Evolutionary conservation across 2,888 invertebrate genomes (phyloP), one percentile per base, ranked within the genome.

Genomic region (Seira musarum): DNA sequence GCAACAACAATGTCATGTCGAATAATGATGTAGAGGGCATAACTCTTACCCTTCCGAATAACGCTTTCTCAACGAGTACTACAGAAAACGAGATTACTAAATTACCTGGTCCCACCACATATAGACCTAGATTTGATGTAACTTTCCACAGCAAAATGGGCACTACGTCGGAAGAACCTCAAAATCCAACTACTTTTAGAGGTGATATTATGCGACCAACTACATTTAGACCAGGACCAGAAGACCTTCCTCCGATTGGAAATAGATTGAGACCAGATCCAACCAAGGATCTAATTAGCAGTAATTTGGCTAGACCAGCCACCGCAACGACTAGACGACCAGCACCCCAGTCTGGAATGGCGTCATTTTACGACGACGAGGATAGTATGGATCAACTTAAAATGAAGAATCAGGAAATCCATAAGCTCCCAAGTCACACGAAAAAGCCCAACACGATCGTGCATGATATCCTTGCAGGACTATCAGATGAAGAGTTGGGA

Each of bases 341-440:
- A n/a, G 77, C 82, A 5, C 82, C 84, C 13, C 84, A 84, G n/a
- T 72, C 63, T 2, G 84, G 84, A 19, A 84, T 84, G 72, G 68
- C 84, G 8, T 82, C 84, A 0, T 85, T 83, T 66, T 82, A 84
- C 65, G 84, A 85, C 40, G 86, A 86, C 25, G 72, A 81, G 21
- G 86, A 85, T 8, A 83, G 84, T 8, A 81, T 85, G 53, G 80
- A 74, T 3, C 77, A 85, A 25, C 60, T 85, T 3, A 85, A 86
- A 65, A 53, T 86, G 8, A 86, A 86, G 75, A 86, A 85, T 68
- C 64, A 83, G n/a, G 86, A 86, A 49, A 84, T 86, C 71, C 81
- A 78, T 15, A 85, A 84, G 35, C 67, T 81, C 0, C 83, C 84
- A 0, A 60, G 35, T 15, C 73, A 73, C 5, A 69, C 49, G 3